Base-by-base conservation (phyloP, 23 tunicate genomes). In the Phallusia fumigata region DNA sequence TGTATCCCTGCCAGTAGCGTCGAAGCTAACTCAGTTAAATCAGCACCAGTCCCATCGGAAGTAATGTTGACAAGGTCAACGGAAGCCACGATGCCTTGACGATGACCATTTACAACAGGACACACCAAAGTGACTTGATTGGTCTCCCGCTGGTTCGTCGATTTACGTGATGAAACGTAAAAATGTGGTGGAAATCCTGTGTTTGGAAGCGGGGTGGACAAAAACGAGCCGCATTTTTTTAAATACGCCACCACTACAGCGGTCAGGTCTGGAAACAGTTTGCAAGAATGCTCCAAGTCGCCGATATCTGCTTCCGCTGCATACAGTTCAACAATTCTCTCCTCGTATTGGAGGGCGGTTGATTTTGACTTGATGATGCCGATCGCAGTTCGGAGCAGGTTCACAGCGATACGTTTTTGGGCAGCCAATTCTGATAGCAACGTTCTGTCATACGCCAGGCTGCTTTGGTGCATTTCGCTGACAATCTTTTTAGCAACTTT, bases 121-220 rank as follows among this genome's bases (percentile, higher is more conserved):
- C 81, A 78, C 2, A 78, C 81, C 81, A 78, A 78, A 8, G 81
- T 78, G 32, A 78, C 81, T 47, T 78, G 64, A 36, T 78, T 78
- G 21, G 81, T 76, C 15, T 35, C 50, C 49, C 80, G 13, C 21
- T 72, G 76, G 24, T 72, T 72, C 21, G 76, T 74, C n/a, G 77
- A 74, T 31, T 74, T 74, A 30, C 19, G 33, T 33, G 77, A 33
- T 32, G 77, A 28, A 13, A 74, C 34, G 30, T 74, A 74, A 74
- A 74, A 74, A 16, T 74, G 77, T 74, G 77, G 77, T 11, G 77
- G 34, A 74, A 74, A 74, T 32, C 33, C 34, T 3, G 33, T 74
- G 13, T 74, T 74, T 30, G 77, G 35, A 74, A 74, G 77, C 2
- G 77, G 45, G 35, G 77, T 31, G 13, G 77, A 74, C 30, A 74